Conservation (phyloP, 2,797 vertebrate genomes). For the Simalia tracyae region DNA sequence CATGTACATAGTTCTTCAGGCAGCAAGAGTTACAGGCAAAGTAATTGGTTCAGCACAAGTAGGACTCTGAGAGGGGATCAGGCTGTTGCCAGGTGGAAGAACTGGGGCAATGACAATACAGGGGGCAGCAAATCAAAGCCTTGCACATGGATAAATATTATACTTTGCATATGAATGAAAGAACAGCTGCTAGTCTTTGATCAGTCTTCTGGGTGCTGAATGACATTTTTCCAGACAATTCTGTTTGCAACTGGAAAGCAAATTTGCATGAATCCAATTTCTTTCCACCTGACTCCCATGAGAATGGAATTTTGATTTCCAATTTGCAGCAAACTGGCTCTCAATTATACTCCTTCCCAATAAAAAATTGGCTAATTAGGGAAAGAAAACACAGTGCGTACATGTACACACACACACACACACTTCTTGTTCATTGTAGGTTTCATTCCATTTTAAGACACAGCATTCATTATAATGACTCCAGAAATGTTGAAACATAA, state of each 20-base stretch:
- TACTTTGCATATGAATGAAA: conserved; percentile 8
- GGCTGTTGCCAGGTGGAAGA: neutral
- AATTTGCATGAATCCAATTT: conserved; percentile 6
- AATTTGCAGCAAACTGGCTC: neutral
- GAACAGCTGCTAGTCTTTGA: neutral
- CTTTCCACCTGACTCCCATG: neutral
- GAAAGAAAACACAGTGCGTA: neutral
- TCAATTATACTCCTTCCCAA: neutral
- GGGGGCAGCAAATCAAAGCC: neutral
- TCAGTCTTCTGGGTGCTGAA: neutral
- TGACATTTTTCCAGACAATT: conserved; percentile 9
- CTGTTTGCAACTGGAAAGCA: neutral
- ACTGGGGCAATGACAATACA: neutral
- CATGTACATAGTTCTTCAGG: too few relatives aligned
- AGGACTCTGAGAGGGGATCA: neutral
- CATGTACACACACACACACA: neutral
- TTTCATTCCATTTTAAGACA: neutral
- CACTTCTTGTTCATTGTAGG: neutral
- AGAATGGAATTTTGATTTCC: neutral
- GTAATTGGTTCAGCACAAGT: neutral
- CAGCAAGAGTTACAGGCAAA: neutral
- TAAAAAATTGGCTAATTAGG: neutral
- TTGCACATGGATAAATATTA: neutral
- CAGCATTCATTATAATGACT: neutral
- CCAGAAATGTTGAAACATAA: neutral